phyloP scores from a whole-genome alignment of 1,140 invertebrate species.

The Hormaphis cornu region DNA sequence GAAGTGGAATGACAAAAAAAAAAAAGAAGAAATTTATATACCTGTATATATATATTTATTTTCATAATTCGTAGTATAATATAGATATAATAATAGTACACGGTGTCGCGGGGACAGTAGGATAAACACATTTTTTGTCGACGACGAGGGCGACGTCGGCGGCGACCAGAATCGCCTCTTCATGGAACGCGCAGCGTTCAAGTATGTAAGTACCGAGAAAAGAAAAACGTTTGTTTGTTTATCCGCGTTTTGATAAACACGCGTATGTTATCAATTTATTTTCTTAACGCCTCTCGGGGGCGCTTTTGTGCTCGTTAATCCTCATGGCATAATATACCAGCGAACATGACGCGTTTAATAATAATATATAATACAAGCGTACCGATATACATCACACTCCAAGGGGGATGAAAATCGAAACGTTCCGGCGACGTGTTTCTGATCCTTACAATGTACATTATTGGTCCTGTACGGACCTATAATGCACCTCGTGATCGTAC shows the following conservation, averaged over 20 bases:
- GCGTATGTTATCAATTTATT: conserved; percentile 20
- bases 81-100: neutral
- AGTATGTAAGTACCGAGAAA: neutral
- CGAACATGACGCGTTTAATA: no score
- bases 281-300: conserved; percentile 20
- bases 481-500: no score
- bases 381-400: neutral
- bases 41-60: neutral
- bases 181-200: conserved; percentile 6
- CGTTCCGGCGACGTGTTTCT: neutral
- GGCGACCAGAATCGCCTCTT: neutral
- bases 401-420: neutral
- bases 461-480: neutral
- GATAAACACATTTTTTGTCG: conserved; percentile 1
- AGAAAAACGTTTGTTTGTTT: neutral
- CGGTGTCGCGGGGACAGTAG: neutral
- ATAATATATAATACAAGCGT: neutral
- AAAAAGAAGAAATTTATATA: neutral
- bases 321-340: no score
- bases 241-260: neutral
- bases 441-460: no score
- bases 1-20: neutral
- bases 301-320: conserved; percentile 19
- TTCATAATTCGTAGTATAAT: neutral
- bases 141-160: no score